Base-by-base conservation (phyloP, 2,888 invertebrate species). In the Brachyopa scutellaris region DNA sequence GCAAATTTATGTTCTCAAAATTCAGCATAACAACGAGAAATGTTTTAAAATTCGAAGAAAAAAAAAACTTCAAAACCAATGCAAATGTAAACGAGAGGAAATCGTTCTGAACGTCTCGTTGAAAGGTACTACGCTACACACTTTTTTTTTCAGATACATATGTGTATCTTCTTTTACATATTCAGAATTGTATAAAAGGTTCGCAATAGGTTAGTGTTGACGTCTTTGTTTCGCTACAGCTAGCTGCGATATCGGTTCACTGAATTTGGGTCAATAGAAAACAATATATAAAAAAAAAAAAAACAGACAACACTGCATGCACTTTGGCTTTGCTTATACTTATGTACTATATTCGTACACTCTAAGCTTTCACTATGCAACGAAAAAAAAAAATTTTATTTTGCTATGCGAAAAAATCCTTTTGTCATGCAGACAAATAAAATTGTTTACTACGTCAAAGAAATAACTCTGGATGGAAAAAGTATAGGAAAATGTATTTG, bases 241-340 rank as follows among this genome's bases (percentile, higher is more conserved):
- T 59, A 57, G 33, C 36, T 47, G 36, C 23, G 59, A 70, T 70
- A 70, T 61, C 59, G 70, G 59, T 70, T 70, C 59, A 70, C 59
- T 59, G 70, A 59, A 70, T 70, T 59, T 70, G 51, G 70, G 70
- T 70, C 70, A 70, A 70, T 59, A 49, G 70, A 51, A 59, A 59
- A 66, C 66, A 38, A 33, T 19, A 51, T 17, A 45, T 29, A 9
- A 33, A 21, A 49, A 62, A 19, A 36, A 15, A 6, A 57, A 3
- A 7, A 15, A 13, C 15, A 13, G 11, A 2, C 23, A 26, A 13
- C 31, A 29, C 9, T 42, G 53, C 7, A 42, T 55, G 66, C 66
- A 70, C 45, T 55, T 45, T 42, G 45, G 31, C 42, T 53, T 36
- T 4, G 0, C 26, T 21, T 45, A 11, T 9, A 11, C 31, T 29